A percentile compares a stretch with the other conserved stretches of the same genome.
Conservation (phyloP, 2,888 invertebrate species). For the Parasteatoda lunata region DNA sequence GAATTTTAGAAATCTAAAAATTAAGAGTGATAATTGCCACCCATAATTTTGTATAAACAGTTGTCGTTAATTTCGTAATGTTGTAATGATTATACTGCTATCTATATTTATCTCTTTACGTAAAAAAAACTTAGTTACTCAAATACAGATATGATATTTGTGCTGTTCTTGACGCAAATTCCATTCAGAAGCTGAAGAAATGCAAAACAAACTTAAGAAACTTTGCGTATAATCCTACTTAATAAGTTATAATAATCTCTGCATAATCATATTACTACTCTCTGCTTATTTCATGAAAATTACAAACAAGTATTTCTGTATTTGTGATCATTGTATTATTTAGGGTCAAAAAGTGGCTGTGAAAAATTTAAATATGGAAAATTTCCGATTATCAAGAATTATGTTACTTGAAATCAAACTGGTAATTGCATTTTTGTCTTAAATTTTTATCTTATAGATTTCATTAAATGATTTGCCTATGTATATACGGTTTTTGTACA, state of each 20-base stretch:
- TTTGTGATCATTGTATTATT: not conserved
- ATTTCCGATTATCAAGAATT: conserved; percentile 70
- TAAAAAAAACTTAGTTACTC: not conserved
- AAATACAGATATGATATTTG: not conserved
- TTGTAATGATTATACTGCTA: not conserved
- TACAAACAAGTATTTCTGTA: too few relatives aligned
- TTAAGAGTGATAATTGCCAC: too few relatives aligned
- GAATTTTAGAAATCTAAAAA: not conserved
- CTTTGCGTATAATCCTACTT: too few relatives aligned
- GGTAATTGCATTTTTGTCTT: conserved; percentile 50
- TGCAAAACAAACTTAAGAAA: too few relatives aligned
- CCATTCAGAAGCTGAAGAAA: too few relatives aligned
- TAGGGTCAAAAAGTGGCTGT: conserved; percentile 71
- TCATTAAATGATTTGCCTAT: not conserved
- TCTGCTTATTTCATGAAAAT: too few relatives aligned
- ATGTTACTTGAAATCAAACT: conserved; percentile 87
- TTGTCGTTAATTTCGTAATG: not conserved
- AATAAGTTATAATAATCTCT: too few relatives aligned
- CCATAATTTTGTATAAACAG: too few relatives aligned
- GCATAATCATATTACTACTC: too few relatives aligned
- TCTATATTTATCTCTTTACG: not conserved
- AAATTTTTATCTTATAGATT: not conserved
- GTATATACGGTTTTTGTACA: not conserved
- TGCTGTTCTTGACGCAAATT: too few relatives aligned
- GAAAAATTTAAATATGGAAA: conserved; percentile 70